Evolutionary conservation across 2,113 vertebrate species (phyloP), one percentile per base, ranked within the genome.

Genomic region (Heterotis niloticus): DNA sequence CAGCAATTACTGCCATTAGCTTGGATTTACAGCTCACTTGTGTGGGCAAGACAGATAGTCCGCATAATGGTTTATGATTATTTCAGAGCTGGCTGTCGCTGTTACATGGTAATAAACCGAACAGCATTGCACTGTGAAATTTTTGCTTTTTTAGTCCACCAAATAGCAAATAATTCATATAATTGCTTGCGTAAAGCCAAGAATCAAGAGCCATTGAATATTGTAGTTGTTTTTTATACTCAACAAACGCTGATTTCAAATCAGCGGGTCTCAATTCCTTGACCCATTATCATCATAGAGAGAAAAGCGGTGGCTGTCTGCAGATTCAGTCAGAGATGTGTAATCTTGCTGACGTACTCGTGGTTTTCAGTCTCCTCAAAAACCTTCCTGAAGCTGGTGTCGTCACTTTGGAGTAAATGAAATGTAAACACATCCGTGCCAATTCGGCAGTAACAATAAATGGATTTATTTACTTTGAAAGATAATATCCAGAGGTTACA

Each of bases 351-450:
- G 78, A 74, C 69, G 67, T 57, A 74, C 17, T 65, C 29, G 51
- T 56, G 72, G 67, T 80, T 60, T 56, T 68, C 18, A 23, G 57
- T 17, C 23, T 79, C 16, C 20, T 51, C 62, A 28, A 18, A 65
- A 20, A 74, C 59, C 26, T 60, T 29, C 34, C 74, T 16, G 16
- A 56, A 66, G 76, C 23, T 4, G 26, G 64, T 24, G 76, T 24
- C 51, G 24, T 67, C 51, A 26, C 23, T 65, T 56, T 51, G 20
- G 76, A 67, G 64, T 26, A 28, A 74, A 56, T 79, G 51, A 73
- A 79, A 79, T 74, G 62, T 56, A 79, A 79, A 79, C 70, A 66
- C 34, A 16, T 29, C 52, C 10, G 5, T 72, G 24, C 62, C 60
- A 64, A 57, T 71, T 79, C 51, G 64, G 28, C n/a, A 71, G 23